Base-by-base conservation (phyloP, 2,888 invertebrate genomes). In the Malacosoma neustria region DNA sequence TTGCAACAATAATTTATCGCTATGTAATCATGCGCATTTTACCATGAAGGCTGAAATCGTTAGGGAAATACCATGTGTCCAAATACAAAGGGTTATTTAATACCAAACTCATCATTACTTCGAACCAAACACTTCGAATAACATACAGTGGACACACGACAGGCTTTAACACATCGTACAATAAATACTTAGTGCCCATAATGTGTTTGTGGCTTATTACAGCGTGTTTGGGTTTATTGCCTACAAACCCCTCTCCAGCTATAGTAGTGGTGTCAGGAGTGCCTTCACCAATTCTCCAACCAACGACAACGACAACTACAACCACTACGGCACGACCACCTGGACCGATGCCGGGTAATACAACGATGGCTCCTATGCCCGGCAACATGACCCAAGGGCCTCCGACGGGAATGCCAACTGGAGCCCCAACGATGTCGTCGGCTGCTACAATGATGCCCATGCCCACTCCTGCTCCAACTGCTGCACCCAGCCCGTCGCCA, bases 151-250 rank as follows among this genome's bases (percentile, higher is more conserved):
- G 39, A 39, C 49, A 40, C 39, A 42, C 43, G 48, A 42, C 40
- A 45, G 42, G 45, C 42, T 49, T 41, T 31, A 37, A 30, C 42
- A 15, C 15, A 11, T 3, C 33, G 30, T 38, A 35, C 30, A 33
- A 7, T 29, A 29, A 29, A 29, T 11, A 5, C 31, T 11, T 31
- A 31, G 22, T 37, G 36, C 29, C 22, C 7, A 11, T 4, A 49
- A 87, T 87, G 87, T 87, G 86, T 62, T 51, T 86, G 51, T 87
- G 87, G 87, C 60, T 87, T 42, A 49, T 87, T 41, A 84, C 86
- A 14, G 82, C 86, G 32, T 87, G 87, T 46, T 62, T 87, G 46
- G 85, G 86, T 41, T 54, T 85, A 40, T 47, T 80, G 43, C 82
- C 81, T 9, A 40, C 68, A 22, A 73, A 66, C 39, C 73, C 72